A percentile compares a stretch with the other conserved stretches of the same genome.
Conservation (phyloP, 2,888 invertebrate species). For the Magallana nippona region DNA sequence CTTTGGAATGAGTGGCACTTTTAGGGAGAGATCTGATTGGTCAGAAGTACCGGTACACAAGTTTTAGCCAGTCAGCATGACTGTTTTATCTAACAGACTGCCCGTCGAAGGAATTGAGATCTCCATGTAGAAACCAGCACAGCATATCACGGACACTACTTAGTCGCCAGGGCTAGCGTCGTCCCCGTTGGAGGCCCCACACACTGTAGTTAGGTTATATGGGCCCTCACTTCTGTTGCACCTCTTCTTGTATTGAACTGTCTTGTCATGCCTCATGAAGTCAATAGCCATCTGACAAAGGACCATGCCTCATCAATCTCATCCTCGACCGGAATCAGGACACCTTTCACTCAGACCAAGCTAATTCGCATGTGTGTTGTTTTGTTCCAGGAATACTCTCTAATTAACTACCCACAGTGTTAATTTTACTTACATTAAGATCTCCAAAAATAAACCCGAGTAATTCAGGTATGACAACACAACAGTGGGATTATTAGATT, state of each 20-base stretch:
- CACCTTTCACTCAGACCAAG: not conserved
- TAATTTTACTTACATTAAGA: no score
- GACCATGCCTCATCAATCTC: conserved; percentile 21
- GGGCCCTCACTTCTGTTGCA: not conserved
- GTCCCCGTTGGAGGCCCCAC: not conserved
- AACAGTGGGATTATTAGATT: no score
- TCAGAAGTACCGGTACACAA: not conserved
- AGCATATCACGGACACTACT: conserved; percentile 6
- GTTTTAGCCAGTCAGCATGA: not conserved
- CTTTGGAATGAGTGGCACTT: conserved; percentile 10
- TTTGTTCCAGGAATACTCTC: no score
- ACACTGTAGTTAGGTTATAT: conserved; percentile 4
- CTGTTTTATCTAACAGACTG: not conserved
- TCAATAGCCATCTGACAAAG: not conserved
- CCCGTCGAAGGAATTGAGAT: not conserved
- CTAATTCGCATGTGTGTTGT: not conserved
- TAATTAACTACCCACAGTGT: no score
- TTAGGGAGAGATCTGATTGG: conserved; percentile 20
- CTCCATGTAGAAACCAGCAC: conserved; percentile 15
- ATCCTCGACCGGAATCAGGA: not conserved
- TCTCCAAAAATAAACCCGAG: no score
- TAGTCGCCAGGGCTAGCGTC: not conserved
- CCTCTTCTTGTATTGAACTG: conserved; percentile 1
- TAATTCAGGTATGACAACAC: no score
- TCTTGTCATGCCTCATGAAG: not conserved